A percentile compares a stretch with the other conserved stretches of the same genome.
Evolutionary conservation across 2,113 vertebrate genomes (phyloP).

Genomic region (Australoheros scitulus): DNA sequence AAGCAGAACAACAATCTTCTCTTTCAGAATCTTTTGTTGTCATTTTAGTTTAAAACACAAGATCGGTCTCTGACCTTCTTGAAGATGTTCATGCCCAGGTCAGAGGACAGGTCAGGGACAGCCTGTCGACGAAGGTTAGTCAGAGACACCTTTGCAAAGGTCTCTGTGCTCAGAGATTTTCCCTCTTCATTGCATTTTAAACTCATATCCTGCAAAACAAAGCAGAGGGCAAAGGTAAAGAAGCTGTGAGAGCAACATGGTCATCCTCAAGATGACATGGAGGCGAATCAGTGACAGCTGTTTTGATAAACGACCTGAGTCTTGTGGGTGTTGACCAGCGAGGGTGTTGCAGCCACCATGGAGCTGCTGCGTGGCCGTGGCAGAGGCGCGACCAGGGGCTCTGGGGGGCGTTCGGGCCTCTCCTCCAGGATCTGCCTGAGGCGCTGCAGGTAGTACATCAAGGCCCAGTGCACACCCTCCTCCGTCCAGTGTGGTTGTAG

Average conservation of each 20-base stretch:
- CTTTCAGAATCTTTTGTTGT: background rate
- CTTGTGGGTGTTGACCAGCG: slow-evolving; percentile 97
- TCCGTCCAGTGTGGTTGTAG: slow-evolving; percentile 97
- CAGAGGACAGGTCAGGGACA: slow-evolving; percentile 94
- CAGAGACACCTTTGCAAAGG: slow-evolving; percentile 92
- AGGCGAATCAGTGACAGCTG: background rate
- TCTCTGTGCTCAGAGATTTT: slow-evolving; percentile 91
- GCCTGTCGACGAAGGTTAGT: slow-evolving; percentile 93
- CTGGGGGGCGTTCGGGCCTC: slow-evolving; percentile 87
- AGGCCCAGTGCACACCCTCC: slow-evolving; percentile 96
- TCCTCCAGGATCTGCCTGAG: slow-evolving; percentile 95
- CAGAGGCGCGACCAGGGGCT: slow-evolving; percentile 84
- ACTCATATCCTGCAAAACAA: slow-evolving; percentile 88
- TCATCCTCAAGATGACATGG: background rate
- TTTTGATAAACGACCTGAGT: slow-evolving; percentile 83
- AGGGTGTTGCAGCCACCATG: slow-evolving; percentile 96
- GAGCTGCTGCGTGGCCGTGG: slow-evolving; percentile 96
- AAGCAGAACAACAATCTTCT: background rate
- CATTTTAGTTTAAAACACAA: background rate
- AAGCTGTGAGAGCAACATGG: background rate
- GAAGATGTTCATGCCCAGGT: slow-evolving; percentile 97
- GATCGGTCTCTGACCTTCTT: slow-evolving; percentile 86
- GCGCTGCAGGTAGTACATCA: slow-evolving; percentile 95
- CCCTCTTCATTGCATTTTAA: slow-evolving; percentile 95
- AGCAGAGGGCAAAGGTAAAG: background rate